Evolutionary conservation across 2,888 invertebrate genomes (phyloP), one percentile per base, ranked within the genome.

Genomic region (Philereme transversata): DNA sequence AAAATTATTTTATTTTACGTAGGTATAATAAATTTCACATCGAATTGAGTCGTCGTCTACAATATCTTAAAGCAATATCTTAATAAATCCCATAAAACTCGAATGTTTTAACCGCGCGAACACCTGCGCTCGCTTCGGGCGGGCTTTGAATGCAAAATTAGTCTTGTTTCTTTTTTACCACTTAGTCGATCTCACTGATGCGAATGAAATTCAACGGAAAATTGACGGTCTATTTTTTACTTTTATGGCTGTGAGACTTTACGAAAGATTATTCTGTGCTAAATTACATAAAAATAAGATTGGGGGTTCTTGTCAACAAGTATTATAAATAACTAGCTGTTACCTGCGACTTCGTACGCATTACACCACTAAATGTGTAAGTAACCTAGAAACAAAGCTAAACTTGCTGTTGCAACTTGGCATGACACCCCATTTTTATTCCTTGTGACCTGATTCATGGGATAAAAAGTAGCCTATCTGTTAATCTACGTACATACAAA

Each of bases 141-240:
- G 83, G 85, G 88, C 87, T 90, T 87, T 90, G 90, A 91, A 91
- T 91, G 86, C 84, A 83, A 87, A 90, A 90, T 90, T 86, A 87
- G 86, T 82, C 87, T 87, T 90, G 90, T 90, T 90, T 90, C 90
- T 90, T 90, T 91, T 89, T 86, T 90, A 88, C 87, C 90, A 90
- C 88, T 90, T 89, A 89, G 84, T 75, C 74, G 82, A 80, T 86
- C 81, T 80, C 79, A 79, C 79, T 67, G 81, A 84, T 85, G 82
- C 83, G 84, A 86, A 88, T 87, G 81, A 84, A 87, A 86, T 84
- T 83, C 79, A 82, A 86, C 81, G 78, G 78, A 48, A 86, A 84
- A 87, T 85, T 84, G 85, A 83, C 81, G 74, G 83, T 83, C 79
- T 83, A 78, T 82, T 78, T 81, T 74, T 77, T 65, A 66, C 73